Base-by-base conservation (phyloP, 2,888 invertebrate species). In the Lathronympha strigana region DNA sequence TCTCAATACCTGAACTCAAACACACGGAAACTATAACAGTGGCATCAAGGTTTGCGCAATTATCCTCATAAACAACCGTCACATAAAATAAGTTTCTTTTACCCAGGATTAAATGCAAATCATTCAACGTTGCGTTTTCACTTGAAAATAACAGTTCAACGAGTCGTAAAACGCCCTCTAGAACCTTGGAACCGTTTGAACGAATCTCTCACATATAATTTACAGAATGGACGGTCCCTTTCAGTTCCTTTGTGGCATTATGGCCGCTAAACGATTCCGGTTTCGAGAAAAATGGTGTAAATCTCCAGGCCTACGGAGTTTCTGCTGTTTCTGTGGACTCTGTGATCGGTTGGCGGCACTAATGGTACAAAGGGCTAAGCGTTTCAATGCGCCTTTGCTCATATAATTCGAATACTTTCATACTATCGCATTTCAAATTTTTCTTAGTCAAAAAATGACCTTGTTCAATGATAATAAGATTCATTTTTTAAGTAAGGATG, bases 321-420 rank as follows among this genome's bases (percentile, higher is more conserved):
- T 28, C 8, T 21, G 5, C 57, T 17, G 9, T 57, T 43, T 45
- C 31, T 13, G 11, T 21, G 8, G 45, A 4, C 40, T 6, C 63
- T 66, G 64, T 62, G 66, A 58, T 62, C 66, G 50, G 49, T 8
- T 31, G 47, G 38, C 17, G 68, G 31, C 53, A 66, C 54, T 68
- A 68, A 68, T 66, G 19, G 61, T 3, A 66, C 66, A 68, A 68
- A 68, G 61, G 68, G 38, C 43, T 58, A 17, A 25, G 36, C 60
- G 45, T 60, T 51, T 58, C 51, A 64, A 58, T 57, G 57, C 63
- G 9, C 63, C 15, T 28, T n/a, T 28, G 45, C 64, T 60, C 45
- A 47, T 38, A 60, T 23, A 43, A 63, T 58, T 63, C 17, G 36
- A 43, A 58, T 43, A 57, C 31, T n/a, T 45, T 57, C 31, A 5